Evolutionary conservation across 1,140 invertebrate genomes (phyloP), one percentile per base, ranked within the genome.

Genomic region (Drosophila subobscura): DNA sequence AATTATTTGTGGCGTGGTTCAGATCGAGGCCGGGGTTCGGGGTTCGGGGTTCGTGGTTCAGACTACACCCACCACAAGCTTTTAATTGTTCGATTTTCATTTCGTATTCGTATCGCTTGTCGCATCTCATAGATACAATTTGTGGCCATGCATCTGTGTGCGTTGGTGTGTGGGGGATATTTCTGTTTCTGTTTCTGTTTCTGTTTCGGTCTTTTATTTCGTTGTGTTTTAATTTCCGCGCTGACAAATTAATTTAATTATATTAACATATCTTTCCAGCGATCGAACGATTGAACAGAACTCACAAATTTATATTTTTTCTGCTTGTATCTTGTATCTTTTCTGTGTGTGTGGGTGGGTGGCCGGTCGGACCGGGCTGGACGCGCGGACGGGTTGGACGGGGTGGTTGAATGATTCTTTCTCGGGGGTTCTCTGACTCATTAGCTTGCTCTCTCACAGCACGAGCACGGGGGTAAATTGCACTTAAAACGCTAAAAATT

Each of bases 211-310:
- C 56, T 47, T 55, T 78, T 61, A 25, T 45, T 37, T 14, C 46
- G 41, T 66, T 65, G 49, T 68, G 77, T 83, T 86, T 86, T 86
- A 86, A 86, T 86, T 86, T 86, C 83, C 83, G 83, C 78, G 83
- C 83, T 86, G 83, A 86, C 83, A 86, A 86, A 86, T 86, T 86
- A 86, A 86, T 86, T 86, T 88, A 86, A 86, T 86, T 86, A 86
- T 86, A 86, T 86, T 86, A 86, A 86, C 83, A 86, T 86, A 86
- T 86, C 83, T 88, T 57, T 61, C 51, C 64, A 64, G 77, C 83
- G 84, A 86, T 88, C 84, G 84, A 88, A 80, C 83, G 83, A 74
- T 85, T 77, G 79, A 84, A 42, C 50, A 37, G 68, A 37, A 63
- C 70, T 55, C 50, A 72, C 53, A 72, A 49, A 72, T 55, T 46